These are phyloP conservation scores for Paradoxurus hermaphroditus DNA, from an alignment of 2,113 vertebrate genomes.

Conservation along the genomic window DNA sequence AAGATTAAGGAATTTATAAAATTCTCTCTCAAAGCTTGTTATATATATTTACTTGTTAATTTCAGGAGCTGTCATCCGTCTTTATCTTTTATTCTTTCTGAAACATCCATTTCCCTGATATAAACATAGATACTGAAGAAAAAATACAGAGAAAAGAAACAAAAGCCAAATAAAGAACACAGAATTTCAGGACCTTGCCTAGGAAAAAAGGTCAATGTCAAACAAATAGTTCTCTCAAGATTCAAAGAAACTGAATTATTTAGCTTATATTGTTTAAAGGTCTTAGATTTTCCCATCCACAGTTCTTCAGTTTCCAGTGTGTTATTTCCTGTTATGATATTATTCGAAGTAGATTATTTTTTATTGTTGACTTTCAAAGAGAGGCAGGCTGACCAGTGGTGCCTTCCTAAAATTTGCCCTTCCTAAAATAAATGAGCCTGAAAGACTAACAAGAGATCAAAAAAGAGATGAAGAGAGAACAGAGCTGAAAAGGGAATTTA, in stretches of 20 bases:
- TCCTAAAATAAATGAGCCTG: not conserved
- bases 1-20: not conserved
- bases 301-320: conserved; percentile 48
- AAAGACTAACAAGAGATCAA: not conserved
- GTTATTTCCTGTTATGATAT: conserved; percentile 63
- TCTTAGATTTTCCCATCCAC: conserved; percentile 47
- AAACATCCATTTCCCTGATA: not conserved
- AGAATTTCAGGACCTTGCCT: not conserved
- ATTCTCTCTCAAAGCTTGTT: not conserved
- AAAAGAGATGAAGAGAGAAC: not conserved
- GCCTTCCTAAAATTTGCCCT: not conserved
- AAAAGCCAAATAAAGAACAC: not conserved
- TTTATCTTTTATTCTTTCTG: not conserved
- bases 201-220: conserved; percentile 15
- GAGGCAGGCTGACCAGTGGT: not conserved
- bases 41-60: not conserved
- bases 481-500: not conserved
- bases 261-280: conserved; percentile 12
- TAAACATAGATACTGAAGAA: not conserved
- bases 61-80: not conserved
- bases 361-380: conserved; percentile 57
- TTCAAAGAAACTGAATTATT: conserved; percentile 24
- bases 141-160: not conserved
- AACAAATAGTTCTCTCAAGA: not conserved
- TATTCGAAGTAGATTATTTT: conserved; percentile 45